Conservation (phyloP, 2,797 vertebrate genomes). For the Tangara arthus region DNA sequence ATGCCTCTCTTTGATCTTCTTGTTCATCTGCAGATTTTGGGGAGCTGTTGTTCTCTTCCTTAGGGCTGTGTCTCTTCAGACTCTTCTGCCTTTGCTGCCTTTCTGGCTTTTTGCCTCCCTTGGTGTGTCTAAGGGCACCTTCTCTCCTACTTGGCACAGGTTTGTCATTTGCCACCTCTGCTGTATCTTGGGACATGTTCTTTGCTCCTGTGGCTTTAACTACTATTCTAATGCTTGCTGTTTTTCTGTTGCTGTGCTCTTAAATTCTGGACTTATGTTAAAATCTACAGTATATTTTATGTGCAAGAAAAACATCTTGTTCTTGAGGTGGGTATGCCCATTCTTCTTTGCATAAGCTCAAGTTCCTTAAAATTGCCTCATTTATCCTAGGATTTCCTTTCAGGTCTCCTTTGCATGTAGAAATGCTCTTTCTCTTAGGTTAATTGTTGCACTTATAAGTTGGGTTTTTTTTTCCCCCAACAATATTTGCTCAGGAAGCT, state of each 20-base stretch:
- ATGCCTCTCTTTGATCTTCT: not conserved
- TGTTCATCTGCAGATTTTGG: not conserved
- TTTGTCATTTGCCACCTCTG: conserved; percentile 2
- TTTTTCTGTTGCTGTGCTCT: not conserved
- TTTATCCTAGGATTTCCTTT: not conserved
- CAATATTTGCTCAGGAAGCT: not conserved
- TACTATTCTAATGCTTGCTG: not conserved
- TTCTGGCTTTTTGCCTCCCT: not conserved
- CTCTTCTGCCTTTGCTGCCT: not conserved
- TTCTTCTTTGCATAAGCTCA: not conserved
- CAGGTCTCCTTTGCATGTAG: not conserved
- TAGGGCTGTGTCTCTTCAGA: not conserved
- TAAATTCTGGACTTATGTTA: not conserved
- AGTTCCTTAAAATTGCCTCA: not conserved
- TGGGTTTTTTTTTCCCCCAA: not conserved
- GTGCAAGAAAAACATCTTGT: not conserved
- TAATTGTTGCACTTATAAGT: not conserved
- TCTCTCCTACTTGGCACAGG: not conserved
- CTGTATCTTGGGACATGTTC: not conserved
- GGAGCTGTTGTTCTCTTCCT: not conserved
- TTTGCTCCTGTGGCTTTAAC: not conserved
- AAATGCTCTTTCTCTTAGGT: not conserved
- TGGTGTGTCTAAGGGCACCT: not conserved
- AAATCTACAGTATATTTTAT: not conserved
- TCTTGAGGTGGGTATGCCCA: not conserved